These are phyloP conservation scores for Rhinoraja longicauda DNA, from an alignment of 2,797 vertebrate genomes.

Conservation along the genomic window DNA sequence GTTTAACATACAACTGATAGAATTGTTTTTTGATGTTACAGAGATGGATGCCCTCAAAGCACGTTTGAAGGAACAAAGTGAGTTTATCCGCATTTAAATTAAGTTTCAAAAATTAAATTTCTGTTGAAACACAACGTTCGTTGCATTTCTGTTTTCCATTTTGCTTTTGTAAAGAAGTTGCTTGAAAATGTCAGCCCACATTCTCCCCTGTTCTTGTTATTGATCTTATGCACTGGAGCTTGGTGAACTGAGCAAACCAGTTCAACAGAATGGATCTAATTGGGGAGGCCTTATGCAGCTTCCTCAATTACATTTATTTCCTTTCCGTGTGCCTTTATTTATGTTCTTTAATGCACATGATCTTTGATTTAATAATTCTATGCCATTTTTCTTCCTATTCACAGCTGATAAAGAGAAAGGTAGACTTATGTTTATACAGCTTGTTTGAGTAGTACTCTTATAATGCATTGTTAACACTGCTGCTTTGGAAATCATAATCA, in stretches of 20 bases:
- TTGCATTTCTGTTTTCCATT: neutral
- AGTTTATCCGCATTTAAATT: too few relatives aligned
- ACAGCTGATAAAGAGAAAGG: neutral
- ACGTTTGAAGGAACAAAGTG: neutral
- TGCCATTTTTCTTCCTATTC: neutral
- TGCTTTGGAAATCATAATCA: neutral
- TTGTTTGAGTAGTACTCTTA: too few relatives aligned
- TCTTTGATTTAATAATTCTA: neutral
- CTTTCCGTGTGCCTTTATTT: too few relatives aligned
- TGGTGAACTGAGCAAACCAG: too few relatives aligned
- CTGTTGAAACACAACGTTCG: neutral
- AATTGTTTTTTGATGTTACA: neutral
- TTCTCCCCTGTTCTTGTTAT: too few relatives aligned
- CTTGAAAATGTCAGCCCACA: neutral
- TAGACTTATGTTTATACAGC: neutral
- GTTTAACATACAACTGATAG: neutral
- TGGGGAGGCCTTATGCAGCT: too few relatives aligned
- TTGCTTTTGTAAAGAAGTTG: neutral
- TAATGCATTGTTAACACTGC: neutral
- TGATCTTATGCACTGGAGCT: too few relatives aligned
- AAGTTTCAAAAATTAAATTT: neutral
- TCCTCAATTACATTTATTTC: too few relatives aligned
- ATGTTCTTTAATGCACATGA: too few relatives aligned
- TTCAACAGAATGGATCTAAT: too few relatives aligned
- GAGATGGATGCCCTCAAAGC: neutral